Evolutionary conservation across 2,888 invertebrate species (phyloP).

Genomic region (Diloba caeruleocephala): DNA sequence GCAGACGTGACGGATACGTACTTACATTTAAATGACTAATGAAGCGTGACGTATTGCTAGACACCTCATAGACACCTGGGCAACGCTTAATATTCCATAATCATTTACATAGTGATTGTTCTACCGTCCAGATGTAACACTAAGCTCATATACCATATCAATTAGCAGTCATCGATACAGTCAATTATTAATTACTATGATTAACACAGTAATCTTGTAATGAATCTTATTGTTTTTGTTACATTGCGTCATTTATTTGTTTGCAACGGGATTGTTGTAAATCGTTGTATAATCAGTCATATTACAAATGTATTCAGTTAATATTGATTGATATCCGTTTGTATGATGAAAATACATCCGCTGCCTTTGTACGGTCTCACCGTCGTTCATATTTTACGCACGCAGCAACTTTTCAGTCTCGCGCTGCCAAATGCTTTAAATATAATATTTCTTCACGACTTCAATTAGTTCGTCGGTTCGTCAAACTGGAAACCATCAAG

Average conservation of each 20-base stretch:
- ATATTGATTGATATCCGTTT: conserved; percentile 38
- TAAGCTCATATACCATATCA: conserved; percentile 30
- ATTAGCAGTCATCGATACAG: conserved; percentile 30
- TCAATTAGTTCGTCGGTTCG: too few species aligned
- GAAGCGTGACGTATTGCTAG: conserved; percentile 15
- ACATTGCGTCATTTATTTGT: conserved; percentile 27
- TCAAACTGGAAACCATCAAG: too few species aligned
- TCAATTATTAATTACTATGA: conserved; percentile 26
- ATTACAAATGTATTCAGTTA: conserved; percentile 19
- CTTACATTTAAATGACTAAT: conserved; percentile 32
- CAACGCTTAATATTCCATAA: too few species aligned
- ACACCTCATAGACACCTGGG: conserved; percentile 37
- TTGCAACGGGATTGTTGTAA: conserved; percentile 36
- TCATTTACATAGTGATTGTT: conserved; percentile 18
- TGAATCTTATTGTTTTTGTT: conserved; percentile 35
- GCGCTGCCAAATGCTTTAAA: too few species aligned
- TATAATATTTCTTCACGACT: too few species aligned
- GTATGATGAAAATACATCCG: conserved; percentile 8
- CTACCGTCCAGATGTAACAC: conserved; percentile 33
- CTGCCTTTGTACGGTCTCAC: too few species aligned
- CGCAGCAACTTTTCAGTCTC: too few species aligned
- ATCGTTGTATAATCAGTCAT: conserved; percentile 27
- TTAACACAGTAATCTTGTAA: conserved; percentile 25
- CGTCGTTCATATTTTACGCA: too few species aligned
- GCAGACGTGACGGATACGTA: conserved; percentile 21